These are phyloP conservation scores for Seriola aureovittata DNA, from an alignment of 2,113 vertebrate genomes.

Conservation along the genomic window DNA sequence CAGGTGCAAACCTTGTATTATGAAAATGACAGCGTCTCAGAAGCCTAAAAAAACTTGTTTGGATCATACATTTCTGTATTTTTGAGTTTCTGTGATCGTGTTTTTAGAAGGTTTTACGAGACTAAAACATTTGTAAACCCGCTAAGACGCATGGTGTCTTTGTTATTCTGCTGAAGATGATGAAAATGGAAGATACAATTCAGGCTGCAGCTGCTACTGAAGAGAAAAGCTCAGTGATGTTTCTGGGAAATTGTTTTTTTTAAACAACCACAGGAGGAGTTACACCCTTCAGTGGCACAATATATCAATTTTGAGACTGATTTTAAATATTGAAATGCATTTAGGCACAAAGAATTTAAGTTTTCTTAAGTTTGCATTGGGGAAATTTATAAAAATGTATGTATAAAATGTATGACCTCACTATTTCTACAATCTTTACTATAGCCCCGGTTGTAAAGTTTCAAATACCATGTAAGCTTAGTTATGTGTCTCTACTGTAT, in stretches of 20 bases:
- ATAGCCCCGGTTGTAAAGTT: no score
- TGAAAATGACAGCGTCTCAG: constrained; percentile 39
- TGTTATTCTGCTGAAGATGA: not conserved
- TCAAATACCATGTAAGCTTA: no score
- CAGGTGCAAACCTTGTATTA: constrained; percentile 18
- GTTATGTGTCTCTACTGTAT: no score
- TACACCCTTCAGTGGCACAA: no score
- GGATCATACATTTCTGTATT: not conserved
- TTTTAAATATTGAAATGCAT: not conserved
- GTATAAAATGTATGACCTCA: no score
- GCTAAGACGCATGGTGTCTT: not conserved
- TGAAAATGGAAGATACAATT: not conserved
- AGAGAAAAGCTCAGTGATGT: not conserved
- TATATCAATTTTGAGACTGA: no score
- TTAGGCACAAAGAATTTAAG: not conserved
- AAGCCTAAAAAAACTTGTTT: constrained; percentile 19
- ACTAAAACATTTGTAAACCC: not conserved
- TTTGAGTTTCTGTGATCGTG: not conserved
- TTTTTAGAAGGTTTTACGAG: constrained; percentile 25
- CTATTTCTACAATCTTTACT: no score
- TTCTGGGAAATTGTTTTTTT: not conserved
- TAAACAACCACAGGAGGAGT: not conserved
- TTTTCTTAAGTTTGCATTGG: no score
- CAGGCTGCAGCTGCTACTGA: not conserved
- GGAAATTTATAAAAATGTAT: no score